Percentiles rank a stretch among this genome's conserved stretches.
phyloP scores from a whole-genome alignment of 1,140 invertebrate species.

The Lucilia sericata region DNA sequence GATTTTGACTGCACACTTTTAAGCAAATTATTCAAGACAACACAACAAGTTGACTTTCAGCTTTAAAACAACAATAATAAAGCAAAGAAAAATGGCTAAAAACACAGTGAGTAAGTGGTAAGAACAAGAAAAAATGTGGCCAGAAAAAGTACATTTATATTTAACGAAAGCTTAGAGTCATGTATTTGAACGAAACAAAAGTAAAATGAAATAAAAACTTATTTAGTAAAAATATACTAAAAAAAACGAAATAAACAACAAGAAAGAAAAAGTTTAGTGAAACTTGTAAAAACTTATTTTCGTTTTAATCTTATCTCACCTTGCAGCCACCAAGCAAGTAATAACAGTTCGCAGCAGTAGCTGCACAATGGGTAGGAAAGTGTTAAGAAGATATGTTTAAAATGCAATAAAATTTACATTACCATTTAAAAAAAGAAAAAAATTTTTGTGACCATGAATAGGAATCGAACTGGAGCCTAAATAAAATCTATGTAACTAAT shows the following conservation, averaged over 20 bases:
- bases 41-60: background rate
- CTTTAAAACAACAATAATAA: background rate
- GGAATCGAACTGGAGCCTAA: too few relatives aligned
- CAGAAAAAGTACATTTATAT: too few relatives aligned
- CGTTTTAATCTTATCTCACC: constrained; percentile 11
- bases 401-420: too few relatives aligned
- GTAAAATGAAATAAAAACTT: background rate
- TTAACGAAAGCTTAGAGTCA: background rate
- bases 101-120: background rate
- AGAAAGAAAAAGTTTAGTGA: background rate
- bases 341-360: background rate
- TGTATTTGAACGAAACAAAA: background rate
- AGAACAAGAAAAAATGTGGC: background rate
- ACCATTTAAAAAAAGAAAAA: too few relatives aligned
- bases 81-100: background rate
- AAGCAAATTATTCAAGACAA: background rate
- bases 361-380: background rate
- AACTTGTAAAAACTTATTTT: constrained; percentile 25
- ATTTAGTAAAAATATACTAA: background rate
- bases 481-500: too few relatives aligned
- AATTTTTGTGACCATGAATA: too few relatives aligned
- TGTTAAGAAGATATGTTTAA: too few relatives aligned
- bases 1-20: background rate
- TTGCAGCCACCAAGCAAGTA: background rate
- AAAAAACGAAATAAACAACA: background rate